Base-by-base conservation (phyloP, 1,140 invertebrate genomes). In the Hycleus phaleratus region DNA sequence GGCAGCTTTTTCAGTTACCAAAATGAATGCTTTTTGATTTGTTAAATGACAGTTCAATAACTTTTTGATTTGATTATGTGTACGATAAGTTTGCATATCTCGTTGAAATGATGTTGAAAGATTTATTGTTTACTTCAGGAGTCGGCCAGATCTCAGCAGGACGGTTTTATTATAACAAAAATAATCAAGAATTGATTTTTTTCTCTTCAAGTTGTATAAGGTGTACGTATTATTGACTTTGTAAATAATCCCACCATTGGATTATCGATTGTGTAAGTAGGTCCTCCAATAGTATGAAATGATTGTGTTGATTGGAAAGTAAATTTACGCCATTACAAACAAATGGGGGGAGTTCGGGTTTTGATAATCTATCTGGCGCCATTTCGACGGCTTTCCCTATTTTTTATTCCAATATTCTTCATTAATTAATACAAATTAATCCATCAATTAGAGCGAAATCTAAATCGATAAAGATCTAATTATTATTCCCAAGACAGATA, bases 31-130 rank as follows among this genome's bases (percentile, higher is more conserved):
- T 32, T 32, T 32, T 32, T 32, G 32, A 32, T 32, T 32, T 32
- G 32, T 49, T 53, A 48, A 61, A 49, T 61, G 59, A 61, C 59
- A 61, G 59, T 61, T 56, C 59, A 61, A 61, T 61, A 61, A 61
- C 54, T 61, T 61, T 42, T 61, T 57, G 46, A 61, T 57, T 57
- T 53, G 54, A 61, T 61, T 57, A 61, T 56, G 42, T 39, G 49
- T 46, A 42, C 49, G 59, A 61, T 61, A 61, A 57, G 49, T 45
- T 32, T 45, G 55, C 45, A 49, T 57, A 42, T 10, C 40, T n/a
- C 50, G 18, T 45, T 45, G 46, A 50, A 49, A 38, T 55, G 58
- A 60, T 59, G 58, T 60, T 48, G 50, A 61, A 54, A 61, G 59
- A 61, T 61, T 61, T 57, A 61, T 61, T 51, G 54, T 61, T 61